These are phyloP conservation scores for Bettongia penicillata DNA, from an alignment of 2,113 vertebrate genomes.

Conservation along the genomic window DNA sequence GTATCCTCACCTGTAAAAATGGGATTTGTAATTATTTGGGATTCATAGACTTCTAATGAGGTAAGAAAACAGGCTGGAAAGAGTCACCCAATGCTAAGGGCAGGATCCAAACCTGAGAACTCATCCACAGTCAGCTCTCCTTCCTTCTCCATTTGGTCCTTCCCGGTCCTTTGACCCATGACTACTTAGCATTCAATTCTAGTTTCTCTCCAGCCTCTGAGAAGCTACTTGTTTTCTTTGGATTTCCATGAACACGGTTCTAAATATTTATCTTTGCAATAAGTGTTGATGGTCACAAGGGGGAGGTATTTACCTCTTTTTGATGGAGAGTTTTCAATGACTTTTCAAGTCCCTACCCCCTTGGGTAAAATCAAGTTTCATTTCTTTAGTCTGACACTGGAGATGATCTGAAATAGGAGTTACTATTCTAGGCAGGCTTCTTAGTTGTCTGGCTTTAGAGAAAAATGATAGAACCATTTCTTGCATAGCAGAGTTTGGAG, in stretches of 20 bases:
- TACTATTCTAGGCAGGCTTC: neutral
- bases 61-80: neutral
- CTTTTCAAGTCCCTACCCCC: neutral
- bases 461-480: neutral
- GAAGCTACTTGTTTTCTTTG: neutral
- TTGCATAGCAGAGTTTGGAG: neutral
- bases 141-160: neutral
- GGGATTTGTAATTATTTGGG: neutral
- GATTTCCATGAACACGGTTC: neutral
- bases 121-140: neutral
- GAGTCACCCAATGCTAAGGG: neutral
- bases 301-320: conserved; percentile 11
- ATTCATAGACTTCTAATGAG: neutral
- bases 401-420: conserved; percentile 7
- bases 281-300: conserved; percentile 38
- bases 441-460: conserved; percentile 18
- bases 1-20: neutral
- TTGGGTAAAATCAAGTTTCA: neutral
- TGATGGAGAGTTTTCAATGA: conserved; percentile 20
- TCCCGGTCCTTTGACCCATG: neutral
- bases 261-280: conserved; percentile 2
- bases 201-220: conserved; percentile 23
- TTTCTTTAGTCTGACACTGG: conserved; percentile 14
- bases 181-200: conserved; percentile 18
- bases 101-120: neutral